Evolutionary conservation across 2,888 invertebrate genomes (phyloP), one percentile per base, ranked within the genome.

Genomic region (Aporophyla nigra): DNA sequence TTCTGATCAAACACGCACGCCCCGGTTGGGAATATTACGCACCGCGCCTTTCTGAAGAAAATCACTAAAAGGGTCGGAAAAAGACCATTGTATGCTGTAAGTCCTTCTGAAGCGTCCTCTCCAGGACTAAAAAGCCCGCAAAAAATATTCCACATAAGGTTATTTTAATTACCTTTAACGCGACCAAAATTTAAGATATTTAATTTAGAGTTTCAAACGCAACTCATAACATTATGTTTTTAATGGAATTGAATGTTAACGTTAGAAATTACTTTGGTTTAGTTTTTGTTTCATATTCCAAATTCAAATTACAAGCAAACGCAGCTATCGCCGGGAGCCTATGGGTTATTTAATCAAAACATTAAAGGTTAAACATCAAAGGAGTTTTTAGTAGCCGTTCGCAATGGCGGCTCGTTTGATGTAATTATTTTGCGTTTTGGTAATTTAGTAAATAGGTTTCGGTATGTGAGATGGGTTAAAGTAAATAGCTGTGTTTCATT

Each of bases 321-420:
- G 67, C n/a, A 21, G 73, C 65, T 62, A 24, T 46, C 0, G 79
- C 84, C 49, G 49, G 61, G 21, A 78, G 72, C 74, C 54, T 63
- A 40, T 43, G 33, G 51, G 51, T 54, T 67, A 63, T 71, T 76
- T 71, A 62, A 62, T 76, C 61, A 76, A 59, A 76, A 84, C 33
- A 51, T 83, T 73, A 82, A 79, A 85, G 80, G 77, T 65, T 74
- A 16, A 24, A 75, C 66, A 83, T 77, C 75, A 83, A 86, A 84
- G 59, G 65, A 58, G 74, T 73, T 85, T 72, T 68, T 56, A 33
- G 54, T 21, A 21, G 51, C 27, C 6, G 21, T 33, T 14, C 7
- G 19, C 49, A 51, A 56, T 49, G 24, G 66, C 12, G 24, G 43
- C 12, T 5, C 61, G 21, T 71, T 75, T 80, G 63, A 62, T 72